Evolutionary conservation across 2,113 vertebrate species (phyloP), one percentile per base, ranked within the genome.

Genomic region (Isichthys henryi): DNA sequence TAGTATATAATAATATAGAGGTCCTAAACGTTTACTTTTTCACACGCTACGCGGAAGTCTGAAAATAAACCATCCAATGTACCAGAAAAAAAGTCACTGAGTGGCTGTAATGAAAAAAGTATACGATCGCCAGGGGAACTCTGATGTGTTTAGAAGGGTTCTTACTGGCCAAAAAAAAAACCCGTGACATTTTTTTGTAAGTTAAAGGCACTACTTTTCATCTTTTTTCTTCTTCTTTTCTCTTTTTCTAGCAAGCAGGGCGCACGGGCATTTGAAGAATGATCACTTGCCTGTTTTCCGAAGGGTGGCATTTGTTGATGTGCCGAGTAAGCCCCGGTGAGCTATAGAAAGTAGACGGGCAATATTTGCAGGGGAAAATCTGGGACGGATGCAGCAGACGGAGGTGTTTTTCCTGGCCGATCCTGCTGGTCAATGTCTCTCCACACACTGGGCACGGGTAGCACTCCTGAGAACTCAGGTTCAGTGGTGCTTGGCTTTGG

Each of bases 221-320:
- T 77, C 48, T 86, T 86, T 23, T 86, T 49, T 86, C 77, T 39
- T 80, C 88, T 87, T 35, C 50, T 31, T 87, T 87, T 53, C 50
- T 50, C 10, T 9, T 45, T 56, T 45, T 88, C 27, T 95, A 98
- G 96, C 97, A 98, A 94, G 97, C 97, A 0, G 97, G 97, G 13
- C 97, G 97, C 91, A 98, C 95, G 2, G 97, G 97, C 96, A 98
- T 94, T 94, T 98, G 97, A 85, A 98, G 97, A 92, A 98, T 95
- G 92, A 98, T 97, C 87, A 99, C 97, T 94, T 97, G 97, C 93
- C 98, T 93, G 95, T 97, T 98, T 94, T 98, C 97, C 7, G 98
- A 98, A 6, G 97, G 97, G 94, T 97, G 98, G 94, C 98, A 97
- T 94, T 98, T 98, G 96, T 98, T 98, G 96, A 97, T 97, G 96